phyloP scores from a whole-genome alignment of 2,888 invertebrate species.

The Macrosiphum euphorbiae region DNA sequence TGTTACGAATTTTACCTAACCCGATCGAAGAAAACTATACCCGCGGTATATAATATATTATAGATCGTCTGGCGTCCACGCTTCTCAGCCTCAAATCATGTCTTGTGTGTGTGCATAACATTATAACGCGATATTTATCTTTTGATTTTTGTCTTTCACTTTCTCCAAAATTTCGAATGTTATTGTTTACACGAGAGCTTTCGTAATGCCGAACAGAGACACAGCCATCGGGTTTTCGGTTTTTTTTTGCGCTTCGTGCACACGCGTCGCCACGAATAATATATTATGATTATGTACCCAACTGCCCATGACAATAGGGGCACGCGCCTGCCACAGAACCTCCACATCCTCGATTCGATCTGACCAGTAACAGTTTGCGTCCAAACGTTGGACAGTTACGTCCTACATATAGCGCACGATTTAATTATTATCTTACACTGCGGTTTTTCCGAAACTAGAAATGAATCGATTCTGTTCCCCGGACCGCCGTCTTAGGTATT shows the following conservation, averaged over 20 bases:
- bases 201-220: background rate
- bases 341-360: background rate
- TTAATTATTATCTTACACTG: background rate
- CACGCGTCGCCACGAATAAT: slow-evolving; percentile 43
- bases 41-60: background rate
- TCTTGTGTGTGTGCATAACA: no score
- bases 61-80: background rate
- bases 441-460: background rate
- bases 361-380: slow-evolving; percentile 4
- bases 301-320: slow-evolving; percentile 62
- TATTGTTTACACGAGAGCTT: background rate
- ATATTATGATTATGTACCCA: slow-evolving; percentile 18
- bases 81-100: background rate
- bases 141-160: slow-evolving; percentile 10
- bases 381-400: background rate
- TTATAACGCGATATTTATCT: slow-evolving; percentile 6
- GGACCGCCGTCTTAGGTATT: slow-evolving; percentile 59
- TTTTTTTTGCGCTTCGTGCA: background rate
- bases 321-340: slow-evolving; percentile 34
- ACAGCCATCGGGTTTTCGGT: background rate
- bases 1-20: background rate
- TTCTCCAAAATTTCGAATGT: slow-evolving; percentile 38
- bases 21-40: background rate
- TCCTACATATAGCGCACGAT: background rate
- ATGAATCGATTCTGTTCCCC: slow-evolving; percentile 45